Evolutionary conservation across 1,140 invertebrate species (phyloP).

Genomic region (Pinna nobilis): DNA sequence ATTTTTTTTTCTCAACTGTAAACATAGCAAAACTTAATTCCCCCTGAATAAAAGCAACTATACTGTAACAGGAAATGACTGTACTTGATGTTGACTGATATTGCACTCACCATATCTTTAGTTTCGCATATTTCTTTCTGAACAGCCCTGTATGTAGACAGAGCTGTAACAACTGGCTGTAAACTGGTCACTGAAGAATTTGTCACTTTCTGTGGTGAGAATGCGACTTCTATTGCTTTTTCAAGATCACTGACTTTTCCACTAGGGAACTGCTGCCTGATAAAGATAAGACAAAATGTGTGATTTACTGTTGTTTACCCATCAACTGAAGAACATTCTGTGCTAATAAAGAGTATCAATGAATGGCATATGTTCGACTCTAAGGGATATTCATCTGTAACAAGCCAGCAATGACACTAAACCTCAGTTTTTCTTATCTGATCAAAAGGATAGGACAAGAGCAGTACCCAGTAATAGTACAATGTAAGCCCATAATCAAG

Average conservation of each 20-base stretch:
- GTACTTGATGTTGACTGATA: no score
- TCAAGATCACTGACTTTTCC: conserved; percentile 40
- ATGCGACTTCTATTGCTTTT: conserved; percentile 38
- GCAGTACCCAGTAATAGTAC: no score
- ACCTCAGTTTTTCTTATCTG: no score
- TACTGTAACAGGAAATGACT: no score
- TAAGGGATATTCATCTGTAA: no score
- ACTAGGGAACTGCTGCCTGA: conserved; percentile 52
- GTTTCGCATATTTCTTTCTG: conserved; percentile 49
- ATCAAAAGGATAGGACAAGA: no score
- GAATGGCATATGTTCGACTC: no score
- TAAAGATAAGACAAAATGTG: background rate
- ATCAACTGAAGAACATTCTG: conserved; percentile 33
- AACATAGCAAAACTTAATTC: background rate
- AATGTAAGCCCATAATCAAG: no score
- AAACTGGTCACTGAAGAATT: conserved; percentile 37
- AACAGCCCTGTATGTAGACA: conserved; percentile 36
- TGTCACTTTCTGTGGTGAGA: conserved; percentile 27
- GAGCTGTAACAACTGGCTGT: conserved; percentile 36
- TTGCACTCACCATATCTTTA: conserved; percentile 35
- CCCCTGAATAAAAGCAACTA: no score
- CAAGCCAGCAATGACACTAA: no score
- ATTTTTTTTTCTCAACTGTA: background rate
- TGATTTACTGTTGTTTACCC: conserved; percentile 36
- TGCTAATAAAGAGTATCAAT: background rate